Conservation (phyloP, 2,888 invertebrate species). For the Apotomis capreana region DNA sequence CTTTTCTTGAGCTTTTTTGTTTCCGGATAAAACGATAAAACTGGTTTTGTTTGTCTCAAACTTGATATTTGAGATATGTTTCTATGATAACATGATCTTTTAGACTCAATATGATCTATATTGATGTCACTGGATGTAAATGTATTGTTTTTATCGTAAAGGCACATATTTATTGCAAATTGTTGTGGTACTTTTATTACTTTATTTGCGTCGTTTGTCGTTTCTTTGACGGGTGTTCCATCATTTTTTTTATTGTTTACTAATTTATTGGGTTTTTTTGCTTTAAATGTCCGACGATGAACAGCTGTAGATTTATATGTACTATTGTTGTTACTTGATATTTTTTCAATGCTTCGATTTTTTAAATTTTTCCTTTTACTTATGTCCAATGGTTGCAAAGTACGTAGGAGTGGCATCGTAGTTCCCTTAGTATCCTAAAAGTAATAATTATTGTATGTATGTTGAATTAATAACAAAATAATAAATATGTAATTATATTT, state of each 20-base stretch:
- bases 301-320: not conserved
- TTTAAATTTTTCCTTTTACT: not conserved
- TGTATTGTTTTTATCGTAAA: slow-evolving; percentile 58
- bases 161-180: slow-evolving; percentile 70
- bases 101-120: slow-evolving; percentile 21
- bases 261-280: slow-evolving; percentile 2
- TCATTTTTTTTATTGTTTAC: not conserved
- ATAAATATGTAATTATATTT: not conserved
- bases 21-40: slow-evolving; percentile 46
- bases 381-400: not conserved
- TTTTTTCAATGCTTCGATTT: not conserved
- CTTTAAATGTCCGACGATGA: not conserved
- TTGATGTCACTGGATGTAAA: not conserved
- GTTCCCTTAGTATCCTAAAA: slow-evolving; percentile 4
- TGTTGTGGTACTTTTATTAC: slow-evolving; percentile 53
- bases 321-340: slow-evolving; percentile 2
- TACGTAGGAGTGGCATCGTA: not conserved
- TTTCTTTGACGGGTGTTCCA: not conserved
- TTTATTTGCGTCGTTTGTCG: slow-evolving; percentile 45
- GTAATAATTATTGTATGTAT: not conserved
- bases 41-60: slow-evolving; percentile 57
- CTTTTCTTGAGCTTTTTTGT: slow-evolving; percentile 40
- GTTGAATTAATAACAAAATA: not conserved
- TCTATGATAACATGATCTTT: slow-evolving; percentile 46
- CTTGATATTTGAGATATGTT: slow-evolving; percentile 47